Evolutionary conservation across 1,140 invertebrate genomes (phyloP).

Genomic region (Solen grandis): DNA sequence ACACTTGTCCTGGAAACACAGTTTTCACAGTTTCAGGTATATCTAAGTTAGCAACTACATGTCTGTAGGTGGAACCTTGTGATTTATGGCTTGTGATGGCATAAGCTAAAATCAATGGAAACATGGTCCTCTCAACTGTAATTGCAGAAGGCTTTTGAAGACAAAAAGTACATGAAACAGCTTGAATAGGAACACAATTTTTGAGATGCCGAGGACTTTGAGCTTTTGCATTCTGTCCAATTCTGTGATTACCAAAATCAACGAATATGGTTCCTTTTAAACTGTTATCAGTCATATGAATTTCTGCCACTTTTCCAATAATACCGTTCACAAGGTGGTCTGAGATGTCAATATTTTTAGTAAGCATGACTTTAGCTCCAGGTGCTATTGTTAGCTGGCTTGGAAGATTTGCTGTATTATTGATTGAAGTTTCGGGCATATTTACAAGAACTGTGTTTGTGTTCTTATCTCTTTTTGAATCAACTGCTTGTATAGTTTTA

Average conservation of each 20-base stretch:
- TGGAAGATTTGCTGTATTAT: no score
- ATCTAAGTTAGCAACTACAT: neutral
- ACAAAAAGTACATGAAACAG: no score
- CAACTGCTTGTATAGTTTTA: no score
- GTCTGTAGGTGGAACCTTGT: conserved; percentile 1
- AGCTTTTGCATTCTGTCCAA: neutral
- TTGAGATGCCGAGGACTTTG: neutral
- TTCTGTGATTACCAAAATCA: neutral
- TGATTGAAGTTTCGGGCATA: neutral
- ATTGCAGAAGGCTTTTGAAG: no score
- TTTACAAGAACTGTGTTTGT: conserved; percentile 24
- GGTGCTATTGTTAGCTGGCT: no score
- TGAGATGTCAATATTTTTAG: no score
- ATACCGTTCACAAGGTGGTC: no score
- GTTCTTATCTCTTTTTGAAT: conserved; percentile 20
- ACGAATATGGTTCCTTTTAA: neutral
- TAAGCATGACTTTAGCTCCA: no score
- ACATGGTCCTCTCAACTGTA: conserved; percentile 15
- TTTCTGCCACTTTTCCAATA: neutral
- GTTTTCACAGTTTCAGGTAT: neutral
- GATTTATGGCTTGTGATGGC: conserved; percentile 11
- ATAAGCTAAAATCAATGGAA: conserved; percentile 7
- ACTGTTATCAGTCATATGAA: neutral
- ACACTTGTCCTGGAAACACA: conserved; percentile 5
- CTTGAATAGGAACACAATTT: neutral